phyloP scores from a whole-genome alignment of 2,113 vertebrate species.

The Pseudonaja textilis region DNA sequence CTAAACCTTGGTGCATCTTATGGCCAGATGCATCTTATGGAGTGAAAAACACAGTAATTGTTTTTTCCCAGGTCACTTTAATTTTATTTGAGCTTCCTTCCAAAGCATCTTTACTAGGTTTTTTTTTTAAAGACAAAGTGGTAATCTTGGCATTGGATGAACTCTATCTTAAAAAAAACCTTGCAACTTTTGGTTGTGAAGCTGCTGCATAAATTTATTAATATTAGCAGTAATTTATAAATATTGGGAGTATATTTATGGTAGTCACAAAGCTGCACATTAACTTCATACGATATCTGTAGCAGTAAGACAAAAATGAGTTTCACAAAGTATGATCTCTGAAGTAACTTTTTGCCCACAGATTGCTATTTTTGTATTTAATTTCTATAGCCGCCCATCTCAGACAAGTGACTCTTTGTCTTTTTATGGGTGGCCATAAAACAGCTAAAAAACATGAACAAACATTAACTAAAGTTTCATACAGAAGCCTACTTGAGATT shows the following conservation, averaged over 20 bases:
- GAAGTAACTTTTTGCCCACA: not conserved
- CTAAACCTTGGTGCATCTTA: too few species aligned
- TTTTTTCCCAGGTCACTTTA: not conserved
- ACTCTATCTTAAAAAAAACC: conserved; percentile 36
- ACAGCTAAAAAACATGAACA: not conserved
- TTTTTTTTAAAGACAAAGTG: conserved; percentile 39
- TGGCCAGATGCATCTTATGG: too few species aligned
- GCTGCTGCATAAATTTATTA: conserved; percentile 55
- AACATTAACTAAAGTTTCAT: conserved; percentile 14
- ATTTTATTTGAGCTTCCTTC: conserved; percentile 31
- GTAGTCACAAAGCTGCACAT: conserved; percentile 34
- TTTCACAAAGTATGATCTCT: not conserved
- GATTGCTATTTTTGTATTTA: not conserved
- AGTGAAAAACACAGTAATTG: not conserved
- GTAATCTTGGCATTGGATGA: conserved; percentile 59
- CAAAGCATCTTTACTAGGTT: conserved; percentile 36
- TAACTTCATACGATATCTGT: conserved; percentile 11
- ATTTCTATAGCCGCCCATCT: not conserved
- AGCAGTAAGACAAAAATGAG: conserved; percentile 26
- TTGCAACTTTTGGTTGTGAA: conserved; percentile 55
- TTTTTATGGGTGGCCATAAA: not conserved
- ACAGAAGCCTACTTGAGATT: conserved; percentile 46
- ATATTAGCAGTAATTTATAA: conserved; percentile 55
- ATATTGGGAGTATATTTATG: conserved; percentile 52
- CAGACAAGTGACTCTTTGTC: not conserved